A percentile compares a stretch with the other conserved stretches of the same genome.
Conservation (phyloP, 2,888 invertebrate species). For the Agonopterix arenella region DNA sequence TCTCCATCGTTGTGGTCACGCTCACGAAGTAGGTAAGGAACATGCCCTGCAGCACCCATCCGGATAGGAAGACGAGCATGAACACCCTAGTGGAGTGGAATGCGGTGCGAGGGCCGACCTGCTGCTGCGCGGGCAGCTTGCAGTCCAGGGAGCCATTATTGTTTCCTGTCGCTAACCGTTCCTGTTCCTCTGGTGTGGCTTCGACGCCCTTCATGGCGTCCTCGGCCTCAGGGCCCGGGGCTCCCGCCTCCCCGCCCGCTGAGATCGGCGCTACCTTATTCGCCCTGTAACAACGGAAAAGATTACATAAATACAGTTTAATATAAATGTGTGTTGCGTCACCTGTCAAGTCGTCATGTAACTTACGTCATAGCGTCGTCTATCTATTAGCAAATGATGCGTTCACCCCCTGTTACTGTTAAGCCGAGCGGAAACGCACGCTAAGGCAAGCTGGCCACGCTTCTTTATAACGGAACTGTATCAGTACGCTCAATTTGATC, state of each 20-base stretch:
- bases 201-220: constrained; percentile 70
- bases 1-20: constrained; percentile 95
- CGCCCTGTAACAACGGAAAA: constrained; percentile 58
- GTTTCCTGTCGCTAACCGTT: constrained; percentile 68
- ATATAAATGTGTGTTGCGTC: constrained; percentile 4
- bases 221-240: constrained; percentile 55
- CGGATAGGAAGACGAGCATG: constrained; percentile 90
- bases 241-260: constrained; percentile 55
- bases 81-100: constrained; percentile 93
- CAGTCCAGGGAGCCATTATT: constrained; percentile 88
- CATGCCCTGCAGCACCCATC: constrained; percentile 93
- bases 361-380: constrained; percentile 57
- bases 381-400: not conserved
- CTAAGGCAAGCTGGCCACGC: constrained; percentile 37
- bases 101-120: constrained; percentile 79
- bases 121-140: constrained; percentile 79
- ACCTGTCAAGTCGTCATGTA: constrained; percentile 8
- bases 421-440: constrained; percentile 44
- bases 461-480: constrained; percentile 48
- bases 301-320: constrained; percentile 8
- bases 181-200: constrained; percentile 70
- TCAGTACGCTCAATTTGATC: constrained; percentile 18
- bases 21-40: constrained; percentile 96
- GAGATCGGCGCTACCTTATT: constrained; percentile 46
- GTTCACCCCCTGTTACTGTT: constrained; percentile 11